Percentiles rank a stretch among this genome's conserved stretches.
Evolutionary conservation across 2,797 vertebrate species (phyloP).

Genomic region (Hydrophis major): DNA sequence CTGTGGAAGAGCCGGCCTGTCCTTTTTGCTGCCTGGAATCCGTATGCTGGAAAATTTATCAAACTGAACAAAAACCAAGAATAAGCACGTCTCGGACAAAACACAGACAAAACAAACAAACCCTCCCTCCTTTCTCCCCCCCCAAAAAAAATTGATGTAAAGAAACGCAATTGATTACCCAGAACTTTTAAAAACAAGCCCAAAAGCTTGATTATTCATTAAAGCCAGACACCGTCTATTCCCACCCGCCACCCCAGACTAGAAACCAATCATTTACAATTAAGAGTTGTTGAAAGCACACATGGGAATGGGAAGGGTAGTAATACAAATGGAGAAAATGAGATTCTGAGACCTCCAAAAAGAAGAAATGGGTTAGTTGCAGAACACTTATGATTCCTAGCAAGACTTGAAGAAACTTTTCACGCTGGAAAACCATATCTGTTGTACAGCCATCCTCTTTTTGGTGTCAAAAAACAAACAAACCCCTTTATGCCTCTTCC

Average conservation of each 20-base stretch:
- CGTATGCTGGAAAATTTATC: constrained; percentile 95
- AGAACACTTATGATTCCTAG: not conserved
- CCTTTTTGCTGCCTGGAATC: constrained; percentile 91
- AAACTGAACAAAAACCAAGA: constrained; percentile 71
- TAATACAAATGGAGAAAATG: not conserved
- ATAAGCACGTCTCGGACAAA: not conserved
- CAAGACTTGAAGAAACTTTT: not conserved
- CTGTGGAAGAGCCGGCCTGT: constrained; percentile 76
- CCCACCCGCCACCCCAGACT: too few relatives aligned
- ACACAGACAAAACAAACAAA: not conserved
- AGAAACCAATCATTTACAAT: not conserved
- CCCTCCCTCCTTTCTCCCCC: not conserved
- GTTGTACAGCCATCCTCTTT: not conserved
- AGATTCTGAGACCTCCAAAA: not conserved
- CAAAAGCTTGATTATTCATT: too few relatives aligned
- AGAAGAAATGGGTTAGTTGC: not conserved
- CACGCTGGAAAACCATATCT: not conserved
- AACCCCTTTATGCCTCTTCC: not conserved
- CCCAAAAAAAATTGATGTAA: not conserved
- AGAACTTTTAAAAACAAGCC: not conserved
- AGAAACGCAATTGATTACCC: not conserved
- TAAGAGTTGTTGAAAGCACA: not conserved
- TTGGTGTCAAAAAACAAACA: not conserved
- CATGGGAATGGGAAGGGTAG: not conserved
- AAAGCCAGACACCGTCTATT: not conserved